Conservation (phyloP, 1,140 invertebrate genomes). For the Microvelia longipes region DNA sequence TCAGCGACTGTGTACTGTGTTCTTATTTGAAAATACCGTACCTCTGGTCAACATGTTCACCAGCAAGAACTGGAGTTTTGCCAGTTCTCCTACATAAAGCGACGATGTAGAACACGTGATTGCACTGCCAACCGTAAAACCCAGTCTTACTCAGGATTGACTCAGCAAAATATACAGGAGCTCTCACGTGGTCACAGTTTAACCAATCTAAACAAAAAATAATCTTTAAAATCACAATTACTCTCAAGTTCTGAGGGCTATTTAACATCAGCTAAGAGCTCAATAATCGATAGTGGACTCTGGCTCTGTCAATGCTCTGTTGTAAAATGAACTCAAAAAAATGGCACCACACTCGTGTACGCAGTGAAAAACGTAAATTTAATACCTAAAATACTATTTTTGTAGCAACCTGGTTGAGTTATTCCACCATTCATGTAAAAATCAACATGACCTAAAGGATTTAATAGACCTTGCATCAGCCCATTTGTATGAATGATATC, state of each 20-base stretch:
- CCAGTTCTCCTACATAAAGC: conserved; percentile 38
- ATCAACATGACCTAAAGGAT: conserved; percentile 48
- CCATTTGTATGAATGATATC: conserved; percentile 61
- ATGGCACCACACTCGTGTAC: no score
- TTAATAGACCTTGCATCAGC: conserved; percentile 43
- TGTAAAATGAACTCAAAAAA: no score
- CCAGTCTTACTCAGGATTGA: conserved; percentile 44
- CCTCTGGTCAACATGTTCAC: conserved; percentile 19
- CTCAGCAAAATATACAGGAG: conserved; percentile 53
- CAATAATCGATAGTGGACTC: no score
- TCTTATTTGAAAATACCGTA: no score
- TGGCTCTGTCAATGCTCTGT: no score
- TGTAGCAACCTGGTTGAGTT: conserved; percentile 43
- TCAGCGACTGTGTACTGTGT: no score
- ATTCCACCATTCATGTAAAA: conserved; percentile 58
- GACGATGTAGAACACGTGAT: conserved; percentile 43
- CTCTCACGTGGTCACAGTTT: conserved; percentile 48
- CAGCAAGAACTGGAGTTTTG: conserved; percentile 16
- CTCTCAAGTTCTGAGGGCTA: not conserved
- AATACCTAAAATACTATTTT: conserved; percentile 3
- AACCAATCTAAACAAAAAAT: conserved; percentile 25
- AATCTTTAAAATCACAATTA: not conserved
- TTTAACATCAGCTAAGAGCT: no score
- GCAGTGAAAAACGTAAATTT: no score
- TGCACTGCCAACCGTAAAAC: conserved; percentile 54